Conservation (phyloP, 2,113 vertebrate genomes). For the Rousettus leschenaultii region DNA sequence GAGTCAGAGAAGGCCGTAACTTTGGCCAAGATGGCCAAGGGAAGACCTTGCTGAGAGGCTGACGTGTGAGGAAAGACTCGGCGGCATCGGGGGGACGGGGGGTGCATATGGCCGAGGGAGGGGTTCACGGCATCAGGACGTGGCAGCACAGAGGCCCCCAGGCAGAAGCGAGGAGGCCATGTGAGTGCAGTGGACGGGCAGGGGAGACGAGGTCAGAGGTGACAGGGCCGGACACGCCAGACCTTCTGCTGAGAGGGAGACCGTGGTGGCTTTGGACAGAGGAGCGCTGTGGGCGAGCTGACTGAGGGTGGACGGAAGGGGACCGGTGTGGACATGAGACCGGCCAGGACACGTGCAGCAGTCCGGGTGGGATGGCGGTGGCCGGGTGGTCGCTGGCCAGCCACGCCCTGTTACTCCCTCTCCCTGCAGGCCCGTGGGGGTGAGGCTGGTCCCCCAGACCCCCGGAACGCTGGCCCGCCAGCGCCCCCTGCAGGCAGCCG, state of each 20-base stretch:
- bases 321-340: not conserved
- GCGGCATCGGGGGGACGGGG: not conserved
- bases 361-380: not conserved
- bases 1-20: accelerated
- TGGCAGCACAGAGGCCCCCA: not conserved
- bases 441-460: not conserved
- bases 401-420: too few species aligned
- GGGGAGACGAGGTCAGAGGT: not conserved
- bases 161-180: not conserved
- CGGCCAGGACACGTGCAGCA: accelerated
- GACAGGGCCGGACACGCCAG: not conserved
- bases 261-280: not conserved
- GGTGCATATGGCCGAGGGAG: too few species aligned
- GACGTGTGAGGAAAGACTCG: not conserved
- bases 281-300: not conserved
- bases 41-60: not conserved
- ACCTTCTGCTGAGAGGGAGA: not conserved
- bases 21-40: not conserved
- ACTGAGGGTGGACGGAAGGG: not conserved
- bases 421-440: not conserved
- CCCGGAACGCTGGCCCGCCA: too few species aligned
- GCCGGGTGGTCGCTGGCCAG: too few species aligned
- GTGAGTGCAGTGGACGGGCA: not conserved
- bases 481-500: not conserved
- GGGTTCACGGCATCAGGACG: not conserved